phyloP scores from a whole-genome alignment of 1,140 invertebrate genomes.

The Gonioctena quinquepunctata region DNA sequence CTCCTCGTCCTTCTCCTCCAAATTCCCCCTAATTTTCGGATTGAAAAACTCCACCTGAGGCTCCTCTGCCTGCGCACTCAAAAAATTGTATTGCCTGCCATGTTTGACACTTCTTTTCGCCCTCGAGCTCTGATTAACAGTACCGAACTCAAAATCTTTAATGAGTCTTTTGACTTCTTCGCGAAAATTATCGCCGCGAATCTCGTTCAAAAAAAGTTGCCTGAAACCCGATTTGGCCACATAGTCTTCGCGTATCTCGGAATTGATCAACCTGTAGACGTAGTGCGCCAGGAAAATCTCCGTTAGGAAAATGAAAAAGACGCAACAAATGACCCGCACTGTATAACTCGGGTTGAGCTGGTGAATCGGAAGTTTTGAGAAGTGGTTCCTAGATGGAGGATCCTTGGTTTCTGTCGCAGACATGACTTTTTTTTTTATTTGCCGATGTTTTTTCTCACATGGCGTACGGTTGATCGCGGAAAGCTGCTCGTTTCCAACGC shows the following conservation, averaged over 20 bases:
- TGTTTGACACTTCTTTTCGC: constrained; percentile 32
- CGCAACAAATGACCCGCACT: constrained; percentile 50
- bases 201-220: constrained; percentile 39
- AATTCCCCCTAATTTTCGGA: constrained; percentile 65
- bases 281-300: constrained; percentile 53
- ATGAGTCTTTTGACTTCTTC: constrained; percentile 44
- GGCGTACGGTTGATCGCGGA: background rate
- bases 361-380: constrained; percentile 33
- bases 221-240: constrained; percentile 41
- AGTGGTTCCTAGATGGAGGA: constrained; percentile 20
- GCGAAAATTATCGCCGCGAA: constrained; percentile 33
- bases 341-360: constrained; percentile 52
- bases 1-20: constrained; percentile 66
- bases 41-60: constrained; percentile 71
- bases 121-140: constrained; percentile 20
- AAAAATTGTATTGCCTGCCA: constrained; percentile 45
- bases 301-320: constrained; percentile 50
- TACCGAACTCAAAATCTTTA: constrained; percentile 23
- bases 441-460: background rate
- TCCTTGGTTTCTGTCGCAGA: constrained; percentile 34
- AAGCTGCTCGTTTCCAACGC: background rate
- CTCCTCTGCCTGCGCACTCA: constrained; percentile 54
- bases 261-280: constrained; percentile 49
- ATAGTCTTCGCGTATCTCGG: constrained; percentile 47
- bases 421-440: constrained; percentile 30